These are phyloP conservation scores for Podarcis siculus DNA, from an alignment of 2,797 vertebrate species.

Conservation along the genomic window DNA sequence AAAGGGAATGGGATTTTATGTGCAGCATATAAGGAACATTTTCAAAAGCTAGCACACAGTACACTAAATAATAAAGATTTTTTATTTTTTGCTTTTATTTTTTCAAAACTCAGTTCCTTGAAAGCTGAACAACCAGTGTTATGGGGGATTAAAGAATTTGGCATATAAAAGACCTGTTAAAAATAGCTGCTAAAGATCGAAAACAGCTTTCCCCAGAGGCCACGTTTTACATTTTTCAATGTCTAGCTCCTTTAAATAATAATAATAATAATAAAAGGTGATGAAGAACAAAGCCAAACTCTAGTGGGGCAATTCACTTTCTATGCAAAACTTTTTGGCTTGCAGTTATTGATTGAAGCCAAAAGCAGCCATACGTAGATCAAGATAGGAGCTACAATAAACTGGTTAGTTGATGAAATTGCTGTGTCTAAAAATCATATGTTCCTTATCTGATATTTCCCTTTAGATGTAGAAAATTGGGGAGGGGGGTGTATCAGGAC, in stretches of 20 bases:
- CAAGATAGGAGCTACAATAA: constrained; percentile 45
- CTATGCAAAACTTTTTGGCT: constrained; percentile 8
- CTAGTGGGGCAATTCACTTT: constrained; percentile 11
- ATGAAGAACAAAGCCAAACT: constrained; percentile 11
- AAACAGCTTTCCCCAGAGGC: constrained; percentile 37
- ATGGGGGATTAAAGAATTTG: background rate
- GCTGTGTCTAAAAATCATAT: constrained; percentile 36
- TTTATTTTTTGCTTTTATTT: constrained; percentile 17
- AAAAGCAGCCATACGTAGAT: constrained; percentile 18
- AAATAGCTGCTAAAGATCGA: constrained; percentile 18
- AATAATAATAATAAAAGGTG: constrained; percentile 24
- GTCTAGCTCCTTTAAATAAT: constrained; percentile 15
- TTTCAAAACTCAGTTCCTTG: constrained; percentile 37
- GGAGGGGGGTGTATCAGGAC: constrained; percentile 56
- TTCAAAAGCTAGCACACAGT: background rate
- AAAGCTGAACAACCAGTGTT: background rate
- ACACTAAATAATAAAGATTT: background rate
- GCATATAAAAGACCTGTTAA: background rate
- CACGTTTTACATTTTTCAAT: constrained; percentile 46
- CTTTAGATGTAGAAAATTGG: constrained; percentile 55
- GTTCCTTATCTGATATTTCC: constrained; percentile 24
- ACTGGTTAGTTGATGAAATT: constrained; percentile 42
- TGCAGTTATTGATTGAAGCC: constrained; percentile 47
- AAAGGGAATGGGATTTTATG: background rate
- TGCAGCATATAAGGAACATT: background rate